phyloP scores from a whole-genome alignment of 2,888 invertebrate species.

The Tetrapedia diversipes region DNA sequence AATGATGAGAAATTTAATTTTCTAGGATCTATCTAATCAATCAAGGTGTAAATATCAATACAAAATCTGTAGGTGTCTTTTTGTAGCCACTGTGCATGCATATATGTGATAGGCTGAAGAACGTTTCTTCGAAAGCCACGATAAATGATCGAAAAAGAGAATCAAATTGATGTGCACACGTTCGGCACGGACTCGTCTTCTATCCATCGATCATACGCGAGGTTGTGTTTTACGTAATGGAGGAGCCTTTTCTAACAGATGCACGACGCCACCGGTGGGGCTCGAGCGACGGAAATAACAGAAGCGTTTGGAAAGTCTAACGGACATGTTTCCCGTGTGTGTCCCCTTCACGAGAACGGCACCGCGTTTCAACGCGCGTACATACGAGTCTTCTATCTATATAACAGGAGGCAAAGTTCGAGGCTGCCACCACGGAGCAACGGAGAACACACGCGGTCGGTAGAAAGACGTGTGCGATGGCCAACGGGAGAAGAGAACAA shows the following conservation, averaged over 20 bases:
- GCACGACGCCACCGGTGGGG: not conserved
- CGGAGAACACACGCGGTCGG: not conserved
- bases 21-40: no score
- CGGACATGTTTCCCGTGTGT: not conserved
- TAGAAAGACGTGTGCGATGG: not conserved
- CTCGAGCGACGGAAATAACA: constrained; percentile 43
- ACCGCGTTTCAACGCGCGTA: no score
- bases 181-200: constrained; percentile 18
- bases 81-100: not conserved
- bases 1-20: no score
- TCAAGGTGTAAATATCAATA: no score
- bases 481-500: no score
- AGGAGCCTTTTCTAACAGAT: not conserved
- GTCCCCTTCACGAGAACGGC: not conserved
- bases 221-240: constrained; percentile 32
- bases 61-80: no score
- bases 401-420: not conserved
- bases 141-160: not conserved
- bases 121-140: not conserved
- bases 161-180: not conserved
- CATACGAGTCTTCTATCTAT: not conserved
- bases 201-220: constrained; percentile 40
- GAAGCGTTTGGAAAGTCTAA: constrained; percentile 35
- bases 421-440: no score
- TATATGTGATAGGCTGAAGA: not conserved